A percentile compares a stretch with the other conserved stretches of the same genome.
phyloP scores from a whole-genome alignment of 2,797 vertebrate species.

The Hylomyscus alleni region DNA sequence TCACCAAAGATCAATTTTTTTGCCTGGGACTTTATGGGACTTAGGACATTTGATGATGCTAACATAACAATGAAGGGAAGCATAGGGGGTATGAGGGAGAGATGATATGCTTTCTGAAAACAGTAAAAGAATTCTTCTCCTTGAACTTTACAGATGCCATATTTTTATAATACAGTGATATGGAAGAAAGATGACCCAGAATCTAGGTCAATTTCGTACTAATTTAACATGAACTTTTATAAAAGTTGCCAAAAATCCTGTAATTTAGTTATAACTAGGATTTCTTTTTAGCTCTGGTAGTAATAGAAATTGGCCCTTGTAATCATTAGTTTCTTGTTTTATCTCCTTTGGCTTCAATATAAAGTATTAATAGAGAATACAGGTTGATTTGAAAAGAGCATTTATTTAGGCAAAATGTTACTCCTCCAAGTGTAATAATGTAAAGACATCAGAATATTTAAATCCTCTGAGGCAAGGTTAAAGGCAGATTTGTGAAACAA shows the following conservation, averaged over 20 bases:
- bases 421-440: constrained; percentile 15
- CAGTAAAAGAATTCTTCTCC: not conserved
- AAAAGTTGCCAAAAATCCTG: constrained; percentile 32
- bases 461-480: constrained; percentile 49
- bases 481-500: constrained; percentile 66
- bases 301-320: constrained; percentile 40
- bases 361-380: constrained; percentile 56
- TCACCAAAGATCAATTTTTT: constrained; percentile 22
- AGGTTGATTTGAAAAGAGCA: constrained; percentile 58
- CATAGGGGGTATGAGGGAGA: not conserved
- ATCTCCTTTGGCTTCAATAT: constrained; percentile 47
- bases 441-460: constrained; percentile 71
- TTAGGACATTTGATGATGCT: not conserved
- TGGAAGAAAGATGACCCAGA: not conserved
- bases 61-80: not conserved
- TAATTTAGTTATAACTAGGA: not conserved
- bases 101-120: not conserved
- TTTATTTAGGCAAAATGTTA: constrained; percentile 66
- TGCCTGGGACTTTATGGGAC: not conserved
- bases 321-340: constrained; percentile 29
- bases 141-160: not conserved
- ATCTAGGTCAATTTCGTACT: not conserved
- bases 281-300: constrained; percentile 26
- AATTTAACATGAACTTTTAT: not conserved
- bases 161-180: not conserved